Conservation (phyloP, 2,888 invertebrate species). For the Trissonchulus latispiculum region DNA sequence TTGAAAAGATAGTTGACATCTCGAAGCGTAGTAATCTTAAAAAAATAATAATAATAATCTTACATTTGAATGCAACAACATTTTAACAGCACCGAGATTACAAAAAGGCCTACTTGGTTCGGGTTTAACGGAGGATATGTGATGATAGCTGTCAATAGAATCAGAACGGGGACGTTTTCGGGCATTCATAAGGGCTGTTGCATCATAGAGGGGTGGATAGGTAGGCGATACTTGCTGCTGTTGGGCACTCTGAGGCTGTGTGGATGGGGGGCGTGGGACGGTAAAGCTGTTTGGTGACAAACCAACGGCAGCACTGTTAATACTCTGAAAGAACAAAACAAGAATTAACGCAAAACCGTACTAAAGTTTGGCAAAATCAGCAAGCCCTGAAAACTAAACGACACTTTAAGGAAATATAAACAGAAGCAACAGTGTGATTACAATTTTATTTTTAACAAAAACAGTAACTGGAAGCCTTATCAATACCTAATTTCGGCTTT, state of each 20-base stretch:
- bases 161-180: background rate
- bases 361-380: background rate
- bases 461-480: too few relatives aligned
- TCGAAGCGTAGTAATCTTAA: too few relatives aligned
- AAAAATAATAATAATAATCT: too few relatives aligned
- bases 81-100: too few relatives aligned
- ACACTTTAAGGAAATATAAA: too few relatives aligned
- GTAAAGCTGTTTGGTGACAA: constrained; percentile 15
- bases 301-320: constrained; percentile 11
- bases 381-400: too few relatives aligned
- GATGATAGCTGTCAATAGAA: background rate
- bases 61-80: too few relatives aligned
- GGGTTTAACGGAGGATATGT: background rate
- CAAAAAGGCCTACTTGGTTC: constrained; percentile 13
- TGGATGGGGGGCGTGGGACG: background rate
- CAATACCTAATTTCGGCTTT: too few relatives aligned
- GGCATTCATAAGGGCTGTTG: background rate
- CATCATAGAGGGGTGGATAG: background rate
- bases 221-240: constrained; percentile 13
- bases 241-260: background rate
- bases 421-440: too few relatives aligned
- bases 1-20: too few relatives aligned
- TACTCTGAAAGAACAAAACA: background rate
- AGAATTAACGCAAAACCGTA: background rate
- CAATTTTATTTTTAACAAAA: too few relatives aligned